Percentiles rank a stretch among this genome's conserved stretches.
These are phyloP conservation scores for Phylloscopus trochiloides DNA, from an alignment of 2,113 vertebrate species.

Conservation along the genomic window DNA sequence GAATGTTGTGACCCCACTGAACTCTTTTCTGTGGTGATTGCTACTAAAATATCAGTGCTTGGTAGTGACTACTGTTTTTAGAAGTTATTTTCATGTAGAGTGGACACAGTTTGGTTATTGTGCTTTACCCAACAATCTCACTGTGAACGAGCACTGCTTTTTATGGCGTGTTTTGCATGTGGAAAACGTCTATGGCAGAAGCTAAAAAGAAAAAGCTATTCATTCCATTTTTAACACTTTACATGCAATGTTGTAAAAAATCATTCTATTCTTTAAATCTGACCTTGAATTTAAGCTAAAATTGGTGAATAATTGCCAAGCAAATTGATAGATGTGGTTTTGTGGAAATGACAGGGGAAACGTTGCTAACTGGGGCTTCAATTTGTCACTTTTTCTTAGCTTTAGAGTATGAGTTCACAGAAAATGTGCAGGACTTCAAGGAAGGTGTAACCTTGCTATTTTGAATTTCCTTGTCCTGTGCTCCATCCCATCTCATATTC, in stretches of 20 bases:
- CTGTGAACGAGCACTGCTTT: background rate
- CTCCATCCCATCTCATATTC: background rate
- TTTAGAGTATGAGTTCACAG: background rate
- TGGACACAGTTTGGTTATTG: accelerated
- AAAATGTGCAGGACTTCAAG: background rate
- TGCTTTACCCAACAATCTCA: background rate
- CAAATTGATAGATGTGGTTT: background rate
- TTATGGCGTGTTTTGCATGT: background rate
- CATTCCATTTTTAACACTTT: background rate
- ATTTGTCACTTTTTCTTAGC: background rate
- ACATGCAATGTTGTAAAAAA: background rate
- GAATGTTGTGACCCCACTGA: background rate
- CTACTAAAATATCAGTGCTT: background rate
- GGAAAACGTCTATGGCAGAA: background rate
- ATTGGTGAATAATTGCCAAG: background rate
- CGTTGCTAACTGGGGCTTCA: background rate
- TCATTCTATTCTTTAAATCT: background rate
- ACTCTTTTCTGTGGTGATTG: background rate
- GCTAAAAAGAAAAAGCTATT: background rate
- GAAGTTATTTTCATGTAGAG: background rate
- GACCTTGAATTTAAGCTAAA: background rate
- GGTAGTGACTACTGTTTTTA: background rate
- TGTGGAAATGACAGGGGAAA: background rate
- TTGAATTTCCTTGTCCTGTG: background rate
- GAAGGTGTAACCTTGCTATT: background rate